Base-by-base conservation (phyloP, 2,888 invertebrate species). In the Parnassius glacialis region DNA sequence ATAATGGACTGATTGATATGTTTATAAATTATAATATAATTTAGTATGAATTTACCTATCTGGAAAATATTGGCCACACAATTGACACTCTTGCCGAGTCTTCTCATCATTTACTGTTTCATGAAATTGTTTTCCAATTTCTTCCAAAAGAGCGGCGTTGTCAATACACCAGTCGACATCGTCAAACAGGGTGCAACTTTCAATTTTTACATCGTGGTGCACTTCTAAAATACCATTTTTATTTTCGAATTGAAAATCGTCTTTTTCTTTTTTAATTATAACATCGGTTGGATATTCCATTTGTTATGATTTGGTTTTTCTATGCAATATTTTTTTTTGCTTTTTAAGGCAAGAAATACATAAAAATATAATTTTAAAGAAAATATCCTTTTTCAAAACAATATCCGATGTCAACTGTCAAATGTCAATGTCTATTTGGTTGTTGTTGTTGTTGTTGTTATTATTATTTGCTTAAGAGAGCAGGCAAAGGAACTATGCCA, bases 201-300 rank as follows among this genome's bases (percentile, higher is more conserved):
- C 74, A 11, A 69, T 57, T 56, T 74, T 71, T 9, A 73, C 65
- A 52, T 65, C 66, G 10, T 65, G 66, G 42, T 62, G 20, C 3
- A 51, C 11, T 41, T 57, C 10, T n/a, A 13, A 52, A 9, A 65
- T 2, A 12, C n/a, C 13, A 7, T n/a, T 13, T 2, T 53, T 42
- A 2, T 58, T 41, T 9, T 45, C 42, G 16, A 16, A 54, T 12
- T 58, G 47, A 3, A 20, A 42, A 2, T 42, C 45, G 10, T 20
- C 54, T 13, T 51, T 53, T 58, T 62, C 62, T 12, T 59, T 45
- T 62, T 62, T 62, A 43, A 62, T 54, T 25, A 45, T 42, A 52
- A 61, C n/a, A n/a, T 43, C 13, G 3, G n/a, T 16, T 1, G 57
- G 20, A 20, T 13, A 34, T 48, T 53, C 57, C 62, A 62, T 62